Conservation (phyloP, 2,797 vertebrate species). For the Sciurus vulgaris region DNA sequence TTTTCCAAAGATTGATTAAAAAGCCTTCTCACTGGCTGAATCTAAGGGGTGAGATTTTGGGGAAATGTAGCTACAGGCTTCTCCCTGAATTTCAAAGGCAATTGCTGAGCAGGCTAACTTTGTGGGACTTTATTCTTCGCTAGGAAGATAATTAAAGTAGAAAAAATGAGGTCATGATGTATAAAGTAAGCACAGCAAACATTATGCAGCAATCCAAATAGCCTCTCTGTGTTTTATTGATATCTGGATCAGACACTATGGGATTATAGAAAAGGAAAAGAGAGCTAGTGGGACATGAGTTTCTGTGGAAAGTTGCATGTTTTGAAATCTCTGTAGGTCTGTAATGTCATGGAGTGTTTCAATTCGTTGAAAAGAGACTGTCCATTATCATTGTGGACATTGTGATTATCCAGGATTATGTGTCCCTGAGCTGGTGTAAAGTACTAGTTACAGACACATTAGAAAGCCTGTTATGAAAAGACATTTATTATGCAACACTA, state of each 20-base stretch:
- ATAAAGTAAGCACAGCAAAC: background rate
- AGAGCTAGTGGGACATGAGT: background rate
- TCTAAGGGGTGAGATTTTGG: background rate
- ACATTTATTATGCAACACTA: slow-evolving; percentile 11
- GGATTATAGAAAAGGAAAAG: background rate
- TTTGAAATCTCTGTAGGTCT: slow-evolving; percentile 60
- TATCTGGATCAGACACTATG: slow-evolving; percentile 9
- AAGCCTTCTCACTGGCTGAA: background rate
- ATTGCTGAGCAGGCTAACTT: background rate
- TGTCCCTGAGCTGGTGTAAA: background rate
- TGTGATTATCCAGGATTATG: slow-evolving; percentile 47
- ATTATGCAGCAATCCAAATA: background rate
- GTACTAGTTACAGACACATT: background rate
- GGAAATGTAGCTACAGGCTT: background rate
- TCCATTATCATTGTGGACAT: background rate
- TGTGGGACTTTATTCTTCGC: background rate
- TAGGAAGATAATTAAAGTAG: background rate
- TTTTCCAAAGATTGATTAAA: slow-evolving; percentile 35
- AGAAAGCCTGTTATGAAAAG: slow-evolving; percentile 3
- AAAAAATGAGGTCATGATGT: background rate
- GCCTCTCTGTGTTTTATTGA: background rate
- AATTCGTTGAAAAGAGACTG: slow-evolving; percentile 43
- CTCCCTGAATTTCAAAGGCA: background rate
- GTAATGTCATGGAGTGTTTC: background rate
- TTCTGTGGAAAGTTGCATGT: slow-evolving; percentile 1